Evolutionary conservation across 2,797 vertebrate species (phyloP).

Genomic region (Buphagus erythrorhynchus): DNA sequence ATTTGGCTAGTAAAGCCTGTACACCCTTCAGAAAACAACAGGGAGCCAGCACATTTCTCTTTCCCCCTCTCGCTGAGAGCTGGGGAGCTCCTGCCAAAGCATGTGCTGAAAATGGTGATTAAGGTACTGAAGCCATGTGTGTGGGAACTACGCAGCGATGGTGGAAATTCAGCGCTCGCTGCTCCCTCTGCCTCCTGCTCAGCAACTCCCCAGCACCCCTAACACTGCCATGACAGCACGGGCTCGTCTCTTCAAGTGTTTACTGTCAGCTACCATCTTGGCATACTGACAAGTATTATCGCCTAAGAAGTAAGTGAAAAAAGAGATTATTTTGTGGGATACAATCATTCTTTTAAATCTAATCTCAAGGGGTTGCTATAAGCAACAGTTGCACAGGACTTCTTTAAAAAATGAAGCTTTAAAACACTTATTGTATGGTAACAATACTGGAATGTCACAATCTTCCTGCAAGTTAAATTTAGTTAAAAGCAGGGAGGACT

Average conservation of each 20-base stretch:
- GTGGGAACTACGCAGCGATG: neutral
- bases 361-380: neutral
- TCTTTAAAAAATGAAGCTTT: neutral
- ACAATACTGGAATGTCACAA: neutral
- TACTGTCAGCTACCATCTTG: neutral
- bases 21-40: neutral
- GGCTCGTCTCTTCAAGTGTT: neutral
- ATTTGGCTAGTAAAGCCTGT: neutral
- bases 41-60: neutral
- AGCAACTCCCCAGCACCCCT: neutral
- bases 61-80: neutral
- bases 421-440: neutral
- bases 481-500: neutral
- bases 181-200: neutral
- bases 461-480: neutral
- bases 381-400: neutral
- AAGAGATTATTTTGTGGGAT: neutral
- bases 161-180: neutral
- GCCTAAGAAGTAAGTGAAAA: neutral
- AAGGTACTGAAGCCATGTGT: neutral
- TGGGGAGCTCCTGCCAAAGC: neutral
- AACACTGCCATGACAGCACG: fast-evolving
- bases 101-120: neutral
- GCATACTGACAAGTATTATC: neutral
- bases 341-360: neutral